Conservation (phyloP, 1,140 invertebrate species). For the Acromyrmex heyeri region DNA sequence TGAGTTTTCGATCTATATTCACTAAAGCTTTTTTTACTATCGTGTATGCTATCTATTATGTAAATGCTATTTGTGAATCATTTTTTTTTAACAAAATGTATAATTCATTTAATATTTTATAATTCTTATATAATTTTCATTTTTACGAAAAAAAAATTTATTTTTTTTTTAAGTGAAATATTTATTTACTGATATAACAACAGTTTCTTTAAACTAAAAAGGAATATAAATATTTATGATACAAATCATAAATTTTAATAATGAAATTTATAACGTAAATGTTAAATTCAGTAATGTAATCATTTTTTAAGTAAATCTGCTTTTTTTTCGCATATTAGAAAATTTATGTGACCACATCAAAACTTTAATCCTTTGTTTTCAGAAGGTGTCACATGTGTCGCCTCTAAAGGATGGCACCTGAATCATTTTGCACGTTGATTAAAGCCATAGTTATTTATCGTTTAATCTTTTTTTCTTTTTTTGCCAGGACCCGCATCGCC, state of each 20-base stretch:
- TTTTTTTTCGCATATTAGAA: not conserved
- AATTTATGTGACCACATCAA: not conserved
- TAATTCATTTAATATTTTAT: not conserved
- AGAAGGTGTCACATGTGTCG: not conserved
- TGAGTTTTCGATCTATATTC: too few species aligned
- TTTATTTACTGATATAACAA: not conserved
- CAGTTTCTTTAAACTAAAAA: not conserved
- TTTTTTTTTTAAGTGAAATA: not conserved
- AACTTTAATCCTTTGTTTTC: not conserved
- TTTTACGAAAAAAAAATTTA: not conserved
- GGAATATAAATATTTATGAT: not conserved
- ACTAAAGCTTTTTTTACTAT: too few species aligned
- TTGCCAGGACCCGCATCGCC: constrained; percentile 87
- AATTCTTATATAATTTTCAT: not conserved
- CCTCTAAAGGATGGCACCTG: not conserved
- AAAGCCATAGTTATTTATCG: constrained; percentile 43
- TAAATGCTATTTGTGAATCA: too few species aligned
- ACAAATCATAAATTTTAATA: constrained; percentile 1
- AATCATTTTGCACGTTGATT: constrained; percentile 42
- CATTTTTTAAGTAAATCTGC: not conserved
- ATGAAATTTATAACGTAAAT: constrained; percentile 4
- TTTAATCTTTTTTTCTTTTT: constrained; percentile 52
- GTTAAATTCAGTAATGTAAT: not conserved
- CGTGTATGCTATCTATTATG: too few species aligned
- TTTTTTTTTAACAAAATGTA: too few species aligned